These are phyloP conservation scores for Hemiscyllium ocellatum DNA, from an alignment of 2,113 vertebrate genomes.

Conservation along the genomic window DNA sequence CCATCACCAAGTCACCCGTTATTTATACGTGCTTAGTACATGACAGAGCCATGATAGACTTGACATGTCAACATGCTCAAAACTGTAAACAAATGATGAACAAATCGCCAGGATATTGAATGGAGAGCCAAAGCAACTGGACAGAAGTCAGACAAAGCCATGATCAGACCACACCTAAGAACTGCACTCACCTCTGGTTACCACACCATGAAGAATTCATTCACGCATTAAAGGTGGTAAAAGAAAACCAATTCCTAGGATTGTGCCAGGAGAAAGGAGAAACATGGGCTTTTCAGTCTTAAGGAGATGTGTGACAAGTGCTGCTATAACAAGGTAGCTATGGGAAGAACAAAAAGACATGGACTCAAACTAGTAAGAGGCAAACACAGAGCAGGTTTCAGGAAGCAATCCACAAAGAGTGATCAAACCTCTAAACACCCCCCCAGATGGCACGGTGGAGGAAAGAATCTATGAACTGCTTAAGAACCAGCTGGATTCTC, in stretches of 20 bases:
- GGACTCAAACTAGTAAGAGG: neutral
- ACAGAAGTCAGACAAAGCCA: neutral
- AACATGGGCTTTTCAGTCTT: neutral
- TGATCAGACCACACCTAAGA: neutral
- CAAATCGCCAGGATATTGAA: neutral
- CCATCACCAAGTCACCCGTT: no score
- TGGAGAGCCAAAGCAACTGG: neutral
- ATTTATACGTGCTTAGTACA: no score
- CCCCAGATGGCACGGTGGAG: neutral
- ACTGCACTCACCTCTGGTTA: neutral
- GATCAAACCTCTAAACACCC: neutral
- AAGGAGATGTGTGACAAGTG: neutral
- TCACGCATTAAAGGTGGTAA: neutral
- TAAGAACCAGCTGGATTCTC: neutral
- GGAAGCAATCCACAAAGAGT: neutral
- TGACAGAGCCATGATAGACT: neutral
- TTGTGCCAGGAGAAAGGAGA: neutral
- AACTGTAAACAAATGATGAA: neutral
- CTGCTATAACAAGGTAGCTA: neutral
- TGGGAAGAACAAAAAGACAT: neutral
- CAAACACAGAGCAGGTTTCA: neutral
- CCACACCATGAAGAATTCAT: neutral
- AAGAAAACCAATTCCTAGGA: no score
- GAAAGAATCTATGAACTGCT: neutral
- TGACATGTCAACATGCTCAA: neutral